Conservation (phyloP, 1,140 invertebrate species). For the Nomia melanderi region DNA sequence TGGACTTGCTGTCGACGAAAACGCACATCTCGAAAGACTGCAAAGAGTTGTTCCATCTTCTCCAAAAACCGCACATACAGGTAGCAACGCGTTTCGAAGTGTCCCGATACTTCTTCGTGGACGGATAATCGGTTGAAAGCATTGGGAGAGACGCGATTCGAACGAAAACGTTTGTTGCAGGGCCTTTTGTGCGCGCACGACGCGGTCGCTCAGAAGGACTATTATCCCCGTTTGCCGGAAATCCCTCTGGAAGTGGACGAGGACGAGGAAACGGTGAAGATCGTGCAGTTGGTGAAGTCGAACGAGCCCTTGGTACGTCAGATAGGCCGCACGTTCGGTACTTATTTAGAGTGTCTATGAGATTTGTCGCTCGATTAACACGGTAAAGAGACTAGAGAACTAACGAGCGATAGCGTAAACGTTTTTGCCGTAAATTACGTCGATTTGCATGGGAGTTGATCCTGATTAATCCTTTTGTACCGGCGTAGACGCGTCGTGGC, state of each 20-base stretch:
- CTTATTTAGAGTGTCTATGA: constrained; percentile 3
- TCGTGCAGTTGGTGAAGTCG: constrained; percentile 97
- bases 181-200: constrained; percentile 95
- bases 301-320: constrained; percentile 96
- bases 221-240: constrained; percentile 94
- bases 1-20: constrained; percentile 85
- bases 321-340: constrained; percentile 38
- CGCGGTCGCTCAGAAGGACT: constrained; percentile 96
- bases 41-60: constrained; percentile 89
- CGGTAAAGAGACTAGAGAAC: neutral
- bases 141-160: too few species aligned
- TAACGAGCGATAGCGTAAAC: constrained; percentile 30
- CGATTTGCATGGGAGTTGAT: constrained; percentile 58
- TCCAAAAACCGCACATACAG: constrained; percentile 93
- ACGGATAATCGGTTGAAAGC: too few species aligned
- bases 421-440: constrained; percentile 38
- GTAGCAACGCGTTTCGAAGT: constrained; percentile 77
- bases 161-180: constrained; percentile 84
- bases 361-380: constrained; percentile 42
- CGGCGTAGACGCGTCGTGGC: constrained; percentile 47
- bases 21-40: constrained; percentile 85
- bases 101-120: too few species aligned
- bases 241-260: constrained; percentile 93
- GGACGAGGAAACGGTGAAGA: constrained; percentile 97
- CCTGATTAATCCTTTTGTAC: constrained; percentile 45